Conservation (phyloP, 1,140 invertebrate genomes). For the Nylanderia fulva region DNA sequence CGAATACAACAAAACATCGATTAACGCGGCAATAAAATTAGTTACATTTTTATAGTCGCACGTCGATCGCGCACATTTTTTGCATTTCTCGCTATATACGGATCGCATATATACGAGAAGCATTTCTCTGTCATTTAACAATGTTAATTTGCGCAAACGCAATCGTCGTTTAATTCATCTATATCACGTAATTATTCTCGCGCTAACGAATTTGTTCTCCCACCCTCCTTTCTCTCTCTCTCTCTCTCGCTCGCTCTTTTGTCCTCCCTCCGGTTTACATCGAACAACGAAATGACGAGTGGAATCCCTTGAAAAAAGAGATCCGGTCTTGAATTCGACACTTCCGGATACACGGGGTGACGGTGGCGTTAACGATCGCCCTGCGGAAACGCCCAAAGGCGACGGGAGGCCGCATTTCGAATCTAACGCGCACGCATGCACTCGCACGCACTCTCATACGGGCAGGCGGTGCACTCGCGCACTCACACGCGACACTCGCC, state of each 20-base stretch:
- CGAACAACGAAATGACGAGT: neutral
- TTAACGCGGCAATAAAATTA: constrained; percentile 53
- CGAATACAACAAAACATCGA: constrained; percentile 40
- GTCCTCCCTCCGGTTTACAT: neutral
- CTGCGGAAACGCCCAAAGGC: constrained; percentile 80
- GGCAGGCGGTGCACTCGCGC: too few species aligned
- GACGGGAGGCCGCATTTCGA: constrained; percentile 40
- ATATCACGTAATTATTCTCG: constrained; percentile 43
- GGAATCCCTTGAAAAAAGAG: constrained; percentile 22
- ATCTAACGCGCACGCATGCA: constrained; percentile 38
- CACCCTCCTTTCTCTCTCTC: neutral
- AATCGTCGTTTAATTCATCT: constrained; percentile 43
- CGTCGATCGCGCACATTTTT: constrained; percentile 36
- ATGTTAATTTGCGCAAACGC: constrained; percentile 58
- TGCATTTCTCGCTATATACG: neutral
- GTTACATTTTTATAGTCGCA: constrained; percentile 52
- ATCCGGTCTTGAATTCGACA: constrained; percentile 52
- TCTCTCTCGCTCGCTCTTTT: neutral
- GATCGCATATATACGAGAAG: neutral
- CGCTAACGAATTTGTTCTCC: neutral
- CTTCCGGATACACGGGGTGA: constrained; percentile 44
- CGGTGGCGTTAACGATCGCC: constrained; percentile 80
- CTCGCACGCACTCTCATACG: too few species aligned
- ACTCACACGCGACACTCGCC: neutral
- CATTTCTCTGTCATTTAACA: constrained; percentile 35